Evolutionary conservation across 1,140 invertebrate species (phyloP).

Genomic region (Meloidogyne exigua): DNA sequence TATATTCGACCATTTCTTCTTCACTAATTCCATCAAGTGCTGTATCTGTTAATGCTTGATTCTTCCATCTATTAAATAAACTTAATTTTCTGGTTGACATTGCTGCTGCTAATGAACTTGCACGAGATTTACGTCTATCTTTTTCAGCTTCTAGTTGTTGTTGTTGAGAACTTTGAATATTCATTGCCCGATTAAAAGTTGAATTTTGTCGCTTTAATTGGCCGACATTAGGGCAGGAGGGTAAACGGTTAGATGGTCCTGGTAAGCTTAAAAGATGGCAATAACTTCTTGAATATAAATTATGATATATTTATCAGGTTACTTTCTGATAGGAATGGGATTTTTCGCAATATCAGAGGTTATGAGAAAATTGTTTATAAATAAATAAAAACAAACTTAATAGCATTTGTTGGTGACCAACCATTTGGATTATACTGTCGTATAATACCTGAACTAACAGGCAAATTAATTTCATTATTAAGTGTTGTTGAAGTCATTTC

Average conservation of each 20-base stretch:
- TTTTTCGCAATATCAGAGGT: too few relatives aligned
- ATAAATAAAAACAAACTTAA: neutral
- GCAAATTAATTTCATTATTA: neutral
- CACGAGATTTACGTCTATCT: constrained; percentile 29
- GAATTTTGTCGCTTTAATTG: constrained; percentile 22
- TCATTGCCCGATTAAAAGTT: constrained; percentile 7
- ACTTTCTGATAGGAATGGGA: too few relatives aligned
- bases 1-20: constrained; percentile 70
- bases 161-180: constrained; percentile 15
- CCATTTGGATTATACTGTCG: neutral
- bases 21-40: constrained; percentile 46
- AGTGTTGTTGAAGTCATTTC: neutral
- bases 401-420: neutral
- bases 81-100: constrained; percentile 49
- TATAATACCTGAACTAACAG: neutral
- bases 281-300: too few relatives aligned
- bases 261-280: neutral
- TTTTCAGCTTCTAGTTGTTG: constrained; percentile 12
- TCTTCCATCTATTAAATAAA: constrained; percentile 48
- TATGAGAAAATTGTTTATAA: neutral
- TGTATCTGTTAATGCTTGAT: constrained; percentile 38
- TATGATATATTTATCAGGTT: too few relatives aligned
- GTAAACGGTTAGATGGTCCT: neutral
- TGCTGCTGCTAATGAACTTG: constrained; percentile 30
- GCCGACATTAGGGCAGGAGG: neutral